Evolutionary conservation across 2,797 vertebrate species (phyloP), one percentile per base, ranked within the genome.

Genomic region (Micropoecilia bifurca): DNA sequence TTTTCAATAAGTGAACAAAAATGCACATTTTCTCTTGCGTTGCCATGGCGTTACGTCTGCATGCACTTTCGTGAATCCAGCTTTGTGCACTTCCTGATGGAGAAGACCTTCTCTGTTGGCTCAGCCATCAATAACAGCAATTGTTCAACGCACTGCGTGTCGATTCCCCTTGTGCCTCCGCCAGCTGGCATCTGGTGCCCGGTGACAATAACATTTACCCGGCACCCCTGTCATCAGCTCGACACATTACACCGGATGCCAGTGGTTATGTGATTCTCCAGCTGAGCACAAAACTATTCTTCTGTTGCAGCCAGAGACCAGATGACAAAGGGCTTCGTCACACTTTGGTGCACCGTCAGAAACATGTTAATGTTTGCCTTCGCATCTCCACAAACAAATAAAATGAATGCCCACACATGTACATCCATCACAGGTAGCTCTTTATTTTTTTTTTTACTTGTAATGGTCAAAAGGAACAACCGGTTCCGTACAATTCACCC

Each of bases 121-220:
- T 92, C 88, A 96, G 95, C 96, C 94, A 97, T 98, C 97, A 99
- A 98, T 98, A 97, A 97, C 96, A 95, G 96, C 96, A 97, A 98
- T 98, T 98, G 97, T 99, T 98, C 95, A 92, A 93, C 95, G 85
- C 88, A 82, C 89, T 91, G 85, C 79, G 87, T 77, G 74, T 96
- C 94, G 94, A 89, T 93, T 95, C 94, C 91, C 96, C 97, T 97
- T 97, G 96, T 97, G 95, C 89, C 79, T 83, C 71, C 96, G 97
- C 97, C 97, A 97, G 97, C 96, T 97, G 97, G 97, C 97, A 97
- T 85, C 55, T 93, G 95, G 92, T 85, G 41, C 86, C 89, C 78
- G 80, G 87, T 76, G 39, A 92, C 90, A 85, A 89, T 91, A 91
- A 92, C 89, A 90, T 90, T 89, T 87, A 80, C 90, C 82, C 85